These are phyloP conservation scores for Papilio glaucus DNA, from an alignment of 1,140 invertebrate species.

Conservation along the genomic window DNA sequence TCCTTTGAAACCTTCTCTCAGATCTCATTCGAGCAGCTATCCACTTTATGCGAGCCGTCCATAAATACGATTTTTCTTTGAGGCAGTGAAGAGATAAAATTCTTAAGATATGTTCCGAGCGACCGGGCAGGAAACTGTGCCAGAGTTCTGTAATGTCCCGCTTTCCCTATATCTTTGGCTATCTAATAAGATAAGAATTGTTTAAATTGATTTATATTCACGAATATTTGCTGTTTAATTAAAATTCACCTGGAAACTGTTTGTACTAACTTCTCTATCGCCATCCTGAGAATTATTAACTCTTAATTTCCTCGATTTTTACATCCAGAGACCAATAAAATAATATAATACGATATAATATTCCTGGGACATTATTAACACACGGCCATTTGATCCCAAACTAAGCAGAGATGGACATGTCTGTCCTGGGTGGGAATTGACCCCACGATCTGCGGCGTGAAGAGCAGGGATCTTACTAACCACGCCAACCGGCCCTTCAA, in stretches of 20 bases:
- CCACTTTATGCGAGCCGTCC: not conserved
- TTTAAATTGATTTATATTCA: not conserved
- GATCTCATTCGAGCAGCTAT: slow-evolving; percentile 15
- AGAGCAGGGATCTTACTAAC: too few relatives aligned
- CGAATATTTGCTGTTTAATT: not conserved
- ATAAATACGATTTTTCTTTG: slow-evolving; percentile 20
- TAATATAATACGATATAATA: too few relatives aligned
- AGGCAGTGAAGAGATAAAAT: slow-evolving; percentile 14
- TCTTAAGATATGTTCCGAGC: slow-evolving; percentile 26
- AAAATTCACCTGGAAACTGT: not conserved
- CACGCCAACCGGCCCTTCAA: too few relatives aligned
- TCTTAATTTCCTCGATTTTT: too few relatives aligned
- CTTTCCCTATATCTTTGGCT: not conserved
- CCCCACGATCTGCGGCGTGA: too few relatives aligned
- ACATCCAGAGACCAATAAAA: too few relatives aligned
- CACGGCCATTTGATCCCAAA: too few relatives aligned
- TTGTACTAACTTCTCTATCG: too few relatives aligned
- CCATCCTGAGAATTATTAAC: too few relatives aligned
- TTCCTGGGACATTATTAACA: too few relatives aligned
- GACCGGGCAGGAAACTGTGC: not conserved
- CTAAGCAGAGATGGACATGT: too few relatives aligned
- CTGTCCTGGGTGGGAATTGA: too few relatives aligned
- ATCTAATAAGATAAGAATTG: slow-evolving; percentile 9
- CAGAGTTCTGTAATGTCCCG: not conserved
- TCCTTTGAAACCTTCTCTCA: slow-evolving; percentile 46